Base-by-base conservation (phyloP, 2,113 vertebrate genomes). In the Brevimyrus niger region DNA sequence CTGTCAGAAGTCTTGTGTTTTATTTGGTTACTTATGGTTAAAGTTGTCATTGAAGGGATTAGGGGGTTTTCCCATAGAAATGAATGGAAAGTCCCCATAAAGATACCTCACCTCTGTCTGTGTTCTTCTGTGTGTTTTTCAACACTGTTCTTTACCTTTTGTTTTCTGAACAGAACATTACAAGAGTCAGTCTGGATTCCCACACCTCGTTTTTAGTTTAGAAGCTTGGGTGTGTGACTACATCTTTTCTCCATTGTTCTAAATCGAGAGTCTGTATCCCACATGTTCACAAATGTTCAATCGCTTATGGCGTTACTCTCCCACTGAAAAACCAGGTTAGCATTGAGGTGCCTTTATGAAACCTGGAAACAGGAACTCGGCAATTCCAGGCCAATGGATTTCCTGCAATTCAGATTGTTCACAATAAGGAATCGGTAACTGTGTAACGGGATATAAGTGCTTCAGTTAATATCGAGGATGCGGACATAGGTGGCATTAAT, bases 321-420 rank as follows among this genome's bases (percentile, higher is more conserved):
- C 86, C 69, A 84, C 80, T 86, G 61, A 91, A 86, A 86, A 96
- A 96, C 92, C 93, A 91, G 90, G 94, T 96, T 96, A 96, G 95
- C 96, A 96, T 96, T 93, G 95, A 95, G 95, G 95, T 91, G 90
- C 94, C 93, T 95, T 95, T 96, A 96, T 96, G 94, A 95, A 93
- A 92, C 90, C 91, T 53, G 86, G 89, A 87, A 90, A 42, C 55
- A 51, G 91, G 82, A 90, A 83, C 91, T 92, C 31, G 92, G 93
- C 95, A 95, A 95, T 95, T 93, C 94, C 91, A 91, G 91, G 90
- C 91, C 92, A 89, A 94, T 94, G 92, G 92, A 94, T 94, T 93
- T 92, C 92, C 93, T 92, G 92, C 92, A 91, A 93, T 91, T 94
- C 93, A 91, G 90, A 91, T 91, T 90, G 90, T 90, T 91, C 93